Evolutionary conservation across 92 coral and sea anemone species (phyloP), one percentile per base, ranked within the genome.

Genomic region (Bergia puertoricense): DNA sequence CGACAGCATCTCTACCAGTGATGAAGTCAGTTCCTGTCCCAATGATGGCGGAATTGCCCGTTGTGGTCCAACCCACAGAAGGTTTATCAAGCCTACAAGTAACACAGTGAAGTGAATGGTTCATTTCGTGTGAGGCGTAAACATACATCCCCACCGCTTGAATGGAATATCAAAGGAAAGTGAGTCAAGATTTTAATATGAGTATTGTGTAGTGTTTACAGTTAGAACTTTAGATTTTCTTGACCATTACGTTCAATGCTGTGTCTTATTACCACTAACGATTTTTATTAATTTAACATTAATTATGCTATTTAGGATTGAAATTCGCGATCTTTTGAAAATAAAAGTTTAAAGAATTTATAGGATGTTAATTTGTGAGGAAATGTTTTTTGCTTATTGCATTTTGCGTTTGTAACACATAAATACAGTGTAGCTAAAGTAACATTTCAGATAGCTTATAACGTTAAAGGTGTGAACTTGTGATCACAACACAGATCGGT

Each of bases 81-180:
- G 66, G 68, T 71, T 48, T 71, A 30, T n/a, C 51, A 37, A 73
- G 45, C 16, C 23, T 30, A 23, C 45, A 37, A 84, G 87, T 46
- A 68, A 39, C 79, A 50, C 62, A 45, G 51, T 46, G 48, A 81
- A 39, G 18, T 1, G 78, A 6, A 37, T 68, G 30, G 51, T 23
- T 79, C 65, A 23, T 77, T n/a, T 4, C 22, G 0, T 16, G 18
- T 6, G 57, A 41, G 59, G 42, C 3, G 59, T 54, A 8, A 54
- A 54, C 59, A 73, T n/a, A 45, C 76, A 51, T 2, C 36, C 87
- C 42, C 7, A 46, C 46, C 67, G 68, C 65, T 42, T 69, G 77
- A 9, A 84, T 43, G 71, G 23, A 48, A 54, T 44, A 68, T 72
- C 62, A 75, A 38, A 84, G 78, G 79, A 69, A 84, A n/a, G 86